Evolutionary conservation across 1,140 invertebrate genomes (phyloP).

Genomic region (Drosophila mojavensis): DNA sequence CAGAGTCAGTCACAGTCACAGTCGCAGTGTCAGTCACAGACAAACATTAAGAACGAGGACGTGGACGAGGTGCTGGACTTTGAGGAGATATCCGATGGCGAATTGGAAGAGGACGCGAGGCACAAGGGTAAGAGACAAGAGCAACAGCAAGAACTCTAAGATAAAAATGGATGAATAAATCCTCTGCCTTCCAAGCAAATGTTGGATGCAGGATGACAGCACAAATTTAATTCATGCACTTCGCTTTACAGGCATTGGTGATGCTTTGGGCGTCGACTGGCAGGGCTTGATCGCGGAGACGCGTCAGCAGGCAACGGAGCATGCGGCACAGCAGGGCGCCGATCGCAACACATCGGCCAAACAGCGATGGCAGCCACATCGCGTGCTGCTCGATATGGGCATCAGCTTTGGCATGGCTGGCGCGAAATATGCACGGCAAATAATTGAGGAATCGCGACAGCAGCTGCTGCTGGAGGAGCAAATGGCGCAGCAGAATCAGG

Average conservation of each 20-base stretch:
- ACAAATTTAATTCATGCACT: background rate
- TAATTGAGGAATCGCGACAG: slow-evolving; percentile 83
- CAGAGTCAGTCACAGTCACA: slow-evolving; percentile 75
- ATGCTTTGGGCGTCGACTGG: slow-evolving; percentile 96
- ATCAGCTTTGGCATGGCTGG: slow-evolving; percentile 89
- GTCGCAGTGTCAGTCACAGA: slow-evolving; percentile 76
- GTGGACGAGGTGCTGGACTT: slow-evolving; percentile 90
- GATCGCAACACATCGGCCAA: slow-evolving; percentile 86
- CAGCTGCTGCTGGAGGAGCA: slow-evolving; percentile 59
- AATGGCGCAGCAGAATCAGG: slow-evolving; percentile 32
- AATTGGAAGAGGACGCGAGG: slow-evolving; percentile 90
- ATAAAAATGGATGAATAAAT: slow-evolving; percentile 1
- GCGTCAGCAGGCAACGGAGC: slow-evolving; percentile 85
- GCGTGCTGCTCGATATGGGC: slow-evolving; percentile 89
- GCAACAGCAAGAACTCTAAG: background rate
- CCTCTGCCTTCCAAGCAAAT: background rate
- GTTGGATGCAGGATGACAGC: slow-evolving; percentile 6
- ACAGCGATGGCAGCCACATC: slow-evolving; percentile 90
- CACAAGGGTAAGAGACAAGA: slow-evolving; percentile 62
- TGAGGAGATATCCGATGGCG: slow-evolving; percentile 95
- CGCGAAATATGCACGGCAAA: slow-evolving; percentile 86
- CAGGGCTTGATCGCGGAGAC: slow-evolving; percentile 93
- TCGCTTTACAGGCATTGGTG: slow-evolving; percentile 88
- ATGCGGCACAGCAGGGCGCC: slow-evolving; percentile 77
- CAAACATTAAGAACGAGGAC: slow-evolving; percentile 56